phyloP scores from a whole-genome alignment of 1,140 invertebrate genomes.

The Rhagoletis pomonella region DNA sequence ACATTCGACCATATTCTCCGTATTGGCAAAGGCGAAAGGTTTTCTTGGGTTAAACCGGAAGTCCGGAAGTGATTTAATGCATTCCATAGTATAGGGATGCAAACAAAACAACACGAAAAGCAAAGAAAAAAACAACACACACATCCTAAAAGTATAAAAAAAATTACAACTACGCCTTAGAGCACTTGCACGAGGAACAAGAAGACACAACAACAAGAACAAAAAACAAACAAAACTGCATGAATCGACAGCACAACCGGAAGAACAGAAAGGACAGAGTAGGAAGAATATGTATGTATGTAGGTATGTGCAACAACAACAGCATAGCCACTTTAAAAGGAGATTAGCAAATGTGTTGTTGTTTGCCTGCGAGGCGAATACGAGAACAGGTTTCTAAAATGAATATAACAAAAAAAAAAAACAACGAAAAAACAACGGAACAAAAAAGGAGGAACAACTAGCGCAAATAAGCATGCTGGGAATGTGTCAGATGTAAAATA shows the following conservation, averaged over 20 bases:
- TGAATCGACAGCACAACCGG: slow-evolving; percentile 6
- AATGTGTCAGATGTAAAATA: slow-evolving; percentile 13
- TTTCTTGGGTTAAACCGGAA: slow-evolving; percentile 51
- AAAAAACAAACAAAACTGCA: not conserved
- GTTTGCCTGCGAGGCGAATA: too few relatives aligned
- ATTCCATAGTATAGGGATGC: not conserved
- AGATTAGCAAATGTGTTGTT: slow-evolving; percentile 34
- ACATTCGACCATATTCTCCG: not conserved
- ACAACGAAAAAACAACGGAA: not conserved
- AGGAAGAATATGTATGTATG: slow-evolving; percentile 33
- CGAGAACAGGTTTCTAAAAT: slow-evolving; percentile 33
- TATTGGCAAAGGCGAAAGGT: not conserved
- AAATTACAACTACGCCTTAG: not conserved
- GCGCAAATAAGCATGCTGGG: slow-evolving; percentile 13
- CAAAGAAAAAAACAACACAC: not conserved
- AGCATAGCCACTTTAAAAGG: slow-evolving; percentile 13
- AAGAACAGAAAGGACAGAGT: not conserved
- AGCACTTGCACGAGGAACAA: slow-evolving; percentile 30
- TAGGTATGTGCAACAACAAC: slow-evolving; percentile 34
- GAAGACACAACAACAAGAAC: not conserved
- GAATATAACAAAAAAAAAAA: not conserved
- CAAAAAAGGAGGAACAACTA: slow-evolving; percentile 38
- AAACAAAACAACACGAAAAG: slow-evolving; percentile 6
- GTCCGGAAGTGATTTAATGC: slow-evolving; percentile 49
- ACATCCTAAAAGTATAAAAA: too few relatives aligned